Conservation (phyloP, 1,140 invertebrate species). For the Trinorchestia longiramus region DNA sequence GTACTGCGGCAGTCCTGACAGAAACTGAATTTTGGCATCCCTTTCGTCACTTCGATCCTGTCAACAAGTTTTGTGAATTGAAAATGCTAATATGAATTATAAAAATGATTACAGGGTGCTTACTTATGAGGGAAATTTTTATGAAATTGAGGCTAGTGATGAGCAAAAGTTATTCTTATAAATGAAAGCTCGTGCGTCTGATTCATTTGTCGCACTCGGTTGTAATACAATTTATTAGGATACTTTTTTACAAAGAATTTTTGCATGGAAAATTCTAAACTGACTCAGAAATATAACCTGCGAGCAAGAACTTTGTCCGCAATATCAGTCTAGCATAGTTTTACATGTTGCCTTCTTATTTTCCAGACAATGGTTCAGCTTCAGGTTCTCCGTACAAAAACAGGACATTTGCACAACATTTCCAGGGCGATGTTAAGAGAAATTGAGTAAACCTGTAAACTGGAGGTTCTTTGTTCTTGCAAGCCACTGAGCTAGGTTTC, state of each 20-base stretch:
- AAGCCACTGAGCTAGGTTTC: neutral
- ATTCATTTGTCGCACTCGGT: too few relatives aligned
- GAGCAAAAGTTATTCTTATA: neutral
- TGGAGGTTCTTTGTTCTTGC: neutral
- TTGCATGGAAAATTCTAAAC: neutral
- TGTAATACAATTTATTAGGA: neutral
- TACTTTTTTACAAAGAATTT: neutral
- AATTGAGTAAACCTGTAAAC: neutral
- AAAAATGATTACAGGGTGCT: neutral
- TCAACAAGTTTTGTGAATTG: neutral
- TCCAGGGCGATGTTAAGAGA: neutral
- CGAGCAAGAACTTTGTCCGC: neutral
- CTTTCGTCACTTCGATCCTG: neutral
- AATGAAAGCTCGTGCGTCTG: neutral
- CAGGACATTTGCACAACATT: neutral
- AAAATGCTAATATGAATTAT: neutral
- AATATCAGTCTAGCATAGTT: neutral
- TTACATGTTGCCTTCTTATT: neutral
- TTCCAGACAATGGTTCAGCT: neutral
- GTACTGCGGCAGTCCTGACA: neutral
- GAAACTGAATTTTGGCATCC: neutral
- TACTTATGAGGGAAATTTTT: neutral
- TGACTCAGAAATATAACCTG: too few relatives aligned
- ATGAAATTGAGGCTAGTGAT: neutral
- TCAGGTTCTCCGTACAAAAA: neutral